phyloP scores from a whole-genome alignment of 2,113 vertebrate genomes.

The Oostethus manadensis region DNA sequence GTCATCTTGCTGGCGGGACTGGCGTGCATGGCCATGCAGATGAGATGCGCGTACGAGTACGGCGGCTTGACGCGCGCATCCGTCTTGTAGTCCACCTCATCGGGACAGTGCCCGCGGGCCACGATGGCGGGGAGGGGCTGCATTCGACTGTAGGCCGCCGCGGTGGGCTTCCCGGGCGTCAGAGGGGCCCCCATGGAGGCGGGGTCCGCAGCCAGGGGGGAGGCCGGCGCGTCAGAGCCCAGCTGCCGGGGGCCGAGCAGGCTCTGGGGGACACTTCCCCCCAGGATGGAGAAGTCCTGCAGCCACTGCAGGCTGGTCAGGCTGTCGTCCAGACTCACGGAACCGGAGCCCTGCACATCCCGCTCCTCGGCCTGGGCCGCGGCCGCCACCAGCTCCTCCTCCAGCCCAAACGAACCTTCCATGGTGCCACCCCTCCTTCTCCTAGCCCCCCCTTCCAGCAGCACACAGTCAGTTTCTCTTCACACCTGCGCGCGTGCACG shows the following conservation, averaged over 20 bases:
- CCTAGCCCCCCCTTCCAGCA: neutral
- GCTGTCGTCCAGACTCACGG: constrained; percentile 82
- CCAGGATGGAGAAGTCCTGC: constrained; percentile 86
- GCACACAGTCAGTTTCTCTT: constrained; percentile 1
- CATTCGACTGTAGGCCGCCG: constrained; percentile 75
- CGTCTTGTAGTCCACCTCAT: constrained; percentile 87
- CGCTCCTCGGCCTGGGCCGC: constrained; percentile 66
- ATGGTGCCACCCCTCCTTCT: neutral
- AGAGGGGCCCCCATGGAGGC: constrained; percentile 82
- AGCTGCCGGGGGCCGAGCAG: constrained; percentile 70
- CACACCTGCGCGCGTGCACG: constrained; percentile 1
- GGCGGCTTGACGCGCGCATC: constrained; percentile 85
- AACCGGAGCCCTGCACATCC: constrained; percentile 57
- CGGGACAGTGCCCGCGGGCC: constrained; percentile 73
- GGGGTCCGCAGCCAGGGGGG: constrained; percentile 83
- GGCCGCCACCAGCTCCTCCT: constrained; percentile 65
- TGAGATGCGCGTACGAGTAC: constrained; percentile 90
- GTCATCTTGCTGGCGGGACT: constrained; percentile 89
- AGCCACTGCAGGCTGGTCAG: constrained; percentile 94
- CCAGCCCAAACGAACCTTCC: constrained; percentile 60
- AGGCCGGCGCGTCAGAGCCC: constrained; percentile 76
- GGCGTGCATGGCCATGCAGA: constrained; percentile 96
- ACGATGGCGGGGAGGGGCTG: constrained; percentile 55
- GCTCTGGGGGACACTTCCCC: constrained; percentile 69
- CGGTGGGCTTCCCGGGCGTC: constrained; percentile 84